Conservation (phyloP, 2,888 invertebrate genomes). For the Nudaria mundana region DNA sequence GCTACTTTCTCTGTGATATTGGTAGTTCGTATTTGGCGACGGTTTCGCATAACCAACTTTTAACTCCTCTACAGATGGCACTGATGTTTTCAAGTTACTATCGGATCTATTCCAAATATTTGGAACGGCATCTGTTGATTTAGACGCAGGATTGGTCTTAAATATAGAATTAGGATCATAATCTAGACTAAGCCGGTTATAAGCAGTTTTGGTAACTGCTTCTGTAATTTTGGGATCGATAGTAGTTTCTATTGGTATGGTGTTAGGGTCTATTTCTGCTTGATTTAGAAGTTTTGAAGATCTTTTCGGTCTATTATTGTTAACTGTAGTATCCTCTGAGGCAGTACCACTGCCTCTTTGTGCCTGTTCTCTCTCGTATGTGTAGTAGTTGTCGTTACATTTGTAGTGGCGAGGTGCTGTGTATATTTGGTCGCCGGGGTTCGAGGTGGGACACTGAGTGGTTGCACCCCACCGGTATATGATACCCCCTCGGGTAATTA, state of each 20-base stretch:
- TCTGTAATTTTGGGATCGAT: not conserved
- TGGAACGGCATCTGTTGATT: not conserved
- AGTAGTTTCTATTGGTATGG: not conserved
- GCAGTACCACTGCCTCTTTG: conserved; percentile 3
- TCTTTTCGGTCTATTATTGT: not conserved
- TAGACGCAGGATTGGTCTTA: not conserved
- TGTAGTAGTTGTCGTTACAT: conserved; percentile 34
- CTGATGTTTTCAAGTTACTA: not conserved
- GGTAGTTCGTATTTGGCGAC: not conserved
- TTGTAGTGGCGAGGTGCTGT: conserved; percentile 45
- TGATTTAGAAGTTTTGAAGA: not conserved
- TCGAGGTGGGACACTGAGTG: conserved; percentile 64
- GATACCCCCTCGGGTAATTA: conserved; percentile 69
- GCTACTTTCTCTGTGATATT: not conserved
- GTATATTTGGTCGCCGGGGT: conserved; percentile 43
- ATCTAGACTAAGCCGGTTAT: not conserved
- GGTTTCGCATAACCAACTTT: not conserved
- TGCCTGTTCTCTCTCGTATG: conserved; percentile 5
- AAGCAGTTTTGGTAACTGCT: not conserved
- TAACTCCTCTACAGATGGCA: not conserved
- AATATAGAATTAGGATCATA: conserved; percentile 1
- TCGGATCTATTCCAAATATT: not conserved
- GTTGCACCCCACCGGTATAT: conserved; percentile 75
- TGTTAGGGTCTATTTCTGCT: not conserved
- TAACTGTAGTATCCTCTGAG: not conserved